These are phyloP conservation scores for Ptilonorhynchus violaceus DNA, from an alignment of 2,113 vertebrate species.

Conservation along the genomic window DNA sequence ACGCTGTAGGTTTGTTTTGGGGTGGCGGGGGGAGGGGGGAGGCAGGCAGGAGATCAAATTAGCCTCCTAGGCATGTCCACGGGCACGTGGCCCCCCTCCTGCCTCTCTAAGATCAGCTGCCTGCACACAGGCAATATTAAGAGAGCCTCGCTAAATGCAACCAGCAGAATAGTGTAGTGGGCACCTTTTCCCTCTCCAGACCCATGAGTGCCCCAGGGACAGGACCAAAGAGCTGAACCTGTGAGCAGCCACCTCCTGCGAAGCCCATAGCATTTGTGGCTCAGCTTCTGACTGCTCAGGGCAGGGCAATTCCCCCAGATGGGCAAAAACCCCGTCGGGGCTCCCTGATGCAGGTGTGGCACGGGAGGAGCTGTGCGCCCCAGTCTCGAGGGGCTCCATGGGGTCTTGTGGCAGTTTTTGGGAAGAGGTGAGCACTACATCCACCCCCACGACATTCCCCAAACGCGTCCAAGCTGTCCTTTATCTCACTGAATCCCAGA, in stretches of 20 bases:
- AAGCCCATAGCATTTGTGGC: not conserved
- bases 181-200: not conserved
- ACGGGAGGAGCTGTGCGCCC: fast-evolving
- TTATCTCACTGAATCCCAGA: not conserved
- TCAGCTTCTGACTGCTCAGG: not conserved
- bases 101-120: not conserved
- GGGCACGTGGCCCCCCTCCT: not conserved
- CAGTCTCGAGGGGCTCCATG: not conserved
- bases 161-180: not conserved
- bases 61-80: not conserved
- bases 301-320: not conserved
- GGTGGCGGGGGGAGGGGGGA: not conserved
- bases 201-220: not conserved
- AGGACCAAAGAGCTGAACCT: not conserved
- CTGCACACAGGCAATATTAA: fast-evolving
- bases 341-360: not conserved
- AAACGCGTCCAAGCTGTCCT: not conserved
- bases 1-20: not conserved
- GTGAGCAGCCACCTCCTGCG: not conserved
- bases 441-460: fast-evolving
- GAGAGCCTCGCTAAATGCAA: not conserved
- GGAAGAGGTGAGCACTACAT: not conserved
- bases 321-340: fast-evolving
- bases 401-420: not conserved
- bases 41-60: not conserved